phyloP scores from a whole-genome alignment of 2,797 vertebrate species.

The Phrynocephalus guinanensis region DNA sequence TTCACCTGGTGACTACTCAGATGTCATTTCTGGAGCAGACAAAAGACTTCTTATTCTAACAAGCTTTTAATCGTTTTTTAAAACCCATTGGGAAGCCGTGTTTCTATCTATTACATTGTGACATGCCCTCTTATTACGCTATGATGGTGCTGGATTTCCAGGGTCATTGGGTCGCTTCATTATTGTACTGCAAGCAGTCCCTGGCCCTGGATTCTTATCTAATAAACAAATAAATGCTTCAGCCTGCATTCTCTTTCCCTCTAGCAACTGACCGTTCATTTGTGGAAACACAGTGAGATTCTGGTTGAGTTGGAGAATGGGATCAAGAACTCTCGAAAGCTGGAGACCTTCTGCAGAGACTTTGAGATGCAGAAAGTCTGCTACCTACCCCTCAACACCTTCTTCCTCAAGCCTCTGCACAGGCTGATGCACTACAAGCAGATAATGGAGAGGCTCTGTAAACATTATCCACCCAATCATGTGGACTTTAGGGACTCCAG shows the following conservation, averaged over 20 bases:
- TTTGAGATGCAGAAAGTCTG: constrained; percentile 98
- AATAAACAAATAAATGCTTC: background rate
- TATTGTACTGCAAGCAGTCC: constrained; percentile 4
- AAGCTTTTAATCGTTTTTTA: background rate
- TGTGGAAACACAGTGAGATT: constrained; percentile 90
- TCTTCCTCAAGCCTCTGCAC: constrained; percentile 94
- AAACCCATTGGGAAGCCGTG: background rate
- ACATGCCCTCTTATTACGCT: background rate
- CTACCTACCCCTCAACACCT: constrained; percentile 95
- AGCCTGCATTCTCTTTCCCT: constrained; percentile 5
- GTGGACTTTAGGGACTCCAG: constrained; percentile 93
- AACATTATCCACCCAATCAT: constrained; percentile 90
- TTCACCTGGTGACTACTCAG: too few species aligned
- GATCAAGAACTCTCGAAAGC: constrained; percentile 83
- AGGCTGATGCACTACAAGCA: constrained; percentile 97
- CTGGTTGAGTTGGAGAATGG: constrained; percentile 89
- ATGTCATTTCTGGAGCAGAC: background rate
- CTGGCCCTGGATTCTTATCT: background rate
- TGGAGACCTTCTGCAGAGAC: constrained; percentile 91
- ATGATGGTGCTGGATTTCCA: constrained; percentile 27
- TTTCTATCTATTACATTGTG: background rate
- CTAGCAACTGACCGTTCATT: constrained; percentile 88
- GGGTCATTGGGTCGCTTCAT: background rate
- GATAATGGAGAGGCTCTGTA: constrained; percentile 95
- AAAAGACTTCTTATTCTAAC: background rate